phyloP scores from a whole-genome alignment of 2,113 vertebrate species.

The Fulmarus glacialis region DNA sequence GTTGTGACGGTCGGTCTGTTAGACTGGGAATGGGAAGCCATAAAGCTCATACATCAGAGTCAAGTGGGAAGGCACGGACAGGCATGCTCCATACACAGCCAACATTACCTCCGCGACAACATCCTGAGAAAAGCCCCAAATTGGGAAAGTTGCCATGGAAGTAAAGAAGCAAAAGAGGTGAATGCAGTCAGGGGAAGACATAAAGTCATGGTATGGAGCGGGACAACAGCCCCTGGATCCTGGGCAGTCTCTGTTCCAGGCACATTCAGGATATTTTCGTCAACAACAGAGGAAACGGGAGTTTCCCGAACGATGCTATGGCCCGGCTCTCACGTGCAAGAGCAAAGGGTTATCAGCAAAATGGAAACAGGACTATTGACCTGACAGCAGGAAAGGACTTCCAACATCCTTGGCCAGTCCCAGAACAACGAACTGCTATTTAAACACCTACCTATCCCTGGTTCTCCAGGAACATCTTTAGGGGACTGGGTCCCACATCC shows the following conservation, averaged over 20 bases:
- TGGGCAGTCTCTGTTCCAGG: neutral
- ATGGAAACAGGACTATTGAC: neutral
- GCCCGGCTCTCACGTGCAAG: neutral
- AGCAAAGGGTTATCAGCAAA: neutral
- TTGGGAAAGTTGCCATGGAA: neutral
- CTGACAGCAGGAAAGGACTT: neutral
- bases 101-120: neutral
- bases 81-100: neutral
- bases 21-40: neutral
- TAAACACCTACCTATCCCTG: neutral
- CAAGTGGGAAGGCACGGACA: neutral
- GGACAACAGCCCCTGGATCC: neutral
- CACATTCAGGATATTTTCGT: neutral
- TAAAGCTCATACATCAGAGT: neutral
- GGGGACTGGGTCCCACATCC: neutral
- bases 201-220: neutral
- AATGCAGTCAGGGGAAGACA: neutral
- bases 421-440: neutral
- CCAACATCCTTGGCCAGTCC: neutral
- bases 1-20: accelerated
- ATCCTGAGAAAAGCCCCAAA: neutral
- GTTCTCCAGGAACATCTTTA: neutral
- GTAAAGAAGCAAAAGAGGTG: neutral
- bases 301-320: neutral
- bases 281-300: neutral